Percentiles rank a stretch among this genome's conserved stretches.
Conservation (phyloP, 2,113 vertebrate species). For the Xenopus laevis region DNA sequence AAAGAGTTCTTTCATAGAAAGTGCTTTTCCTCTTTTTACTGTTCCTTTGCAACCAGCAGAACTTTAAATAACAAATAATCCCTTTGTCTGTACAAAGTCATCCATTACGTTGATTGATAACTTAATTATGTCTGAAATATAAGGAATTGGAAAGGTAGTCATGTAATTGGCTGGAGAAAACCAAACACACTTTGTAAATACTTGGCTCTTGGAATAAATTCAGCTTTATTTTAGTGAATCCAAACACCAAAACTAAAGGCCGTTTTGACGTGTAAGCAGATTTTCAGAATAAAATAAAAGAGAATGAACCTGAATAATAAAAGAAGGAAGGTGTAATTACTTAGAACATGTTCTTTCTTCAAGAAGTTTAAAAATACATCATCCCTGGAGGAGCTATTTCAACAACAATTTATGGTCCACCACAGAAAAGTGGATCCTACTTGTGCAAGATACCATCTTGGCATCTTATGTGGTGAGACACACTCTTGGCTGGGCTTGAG, state of each 20-base stretch:
- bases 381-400: conserved; percentile 20
- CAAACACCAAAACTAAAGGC: conserved; percentile 26
- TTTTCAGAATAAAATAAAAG: neutral
- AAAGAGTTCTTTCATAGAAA: no score
- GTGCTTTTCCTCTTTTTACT: no score
- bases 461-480: conserved; percentile 1
- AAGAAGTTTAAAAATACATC: conserved; percentile 17
- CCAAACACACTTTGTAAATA: conserved; percentile 30
- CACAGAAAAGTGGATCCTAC: conserved; percentile 27
- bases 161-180: conserved; percentile 9
- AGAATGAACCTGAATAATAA: conserved; percentile 4
- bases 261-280: neutral
- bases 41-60: no score
- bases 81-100: conserved; percentile 7
- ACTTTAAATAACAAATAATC: no score
- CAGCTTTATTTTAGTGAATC: conserved; percentile 12
- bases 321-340: conserved; percentile 25
- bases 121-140: conserved; percentile 25
- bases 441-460: conserved; percentile 21
- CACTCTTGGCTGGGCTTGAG: conserved; percentile 13
- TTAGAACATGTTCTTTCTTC: conserved; percentile 7
- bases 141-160: conserved; percentile 1
- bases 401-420: conserved; percentile 27
- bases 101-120: conserved; percentile 32
- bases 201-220: conserved; percentile 12